phyloP scores from a whole-genome alignment of 2,113 vertebrate genomes.

The Tringa solitaria region DNA sequence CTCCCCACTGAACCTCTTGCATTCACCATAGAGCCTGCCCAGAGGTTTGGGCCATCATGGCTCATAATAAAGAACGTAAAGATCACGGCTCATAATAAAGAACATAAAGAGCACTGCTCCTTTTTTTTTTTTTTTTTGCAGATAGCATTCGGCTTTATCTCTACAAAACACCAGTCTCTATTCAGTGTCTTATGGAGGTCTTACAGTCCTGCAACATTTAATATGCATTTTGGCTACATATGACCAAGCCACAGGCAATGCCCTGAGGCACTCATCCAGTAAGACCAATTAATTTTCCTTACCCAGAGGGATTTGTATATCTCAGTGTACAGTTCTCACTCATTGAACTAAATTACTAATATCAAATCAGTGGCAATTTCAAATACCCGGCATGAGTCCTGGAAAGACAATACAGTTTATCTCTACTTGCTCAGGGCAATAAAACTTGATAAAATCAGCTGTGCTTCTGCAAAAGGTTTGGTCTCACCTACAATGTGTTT shows the following conservation, averaged over 20 bases:
- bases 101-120: background rate
- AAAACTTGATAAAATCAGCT: background rate
- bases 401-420: background rate
- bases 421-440: background rate
- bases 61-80: background rate
- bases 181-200: slow-evolving; percentile 1
- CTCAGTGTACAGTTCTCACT: background rate
- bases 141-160: background rate
- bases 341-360: background rate
- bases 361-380: background rate
- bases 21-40: background rate
- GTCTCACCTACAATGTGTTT: background rate
- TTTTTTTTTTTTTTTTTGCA: background rate
- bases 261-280: background rate
- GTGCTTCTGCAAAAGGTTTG: background rate
- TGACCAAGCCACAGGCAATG: background rate
- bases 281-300: slow-evolving; percentile 5
- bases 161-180: background rate
- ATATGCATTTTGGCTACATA: slow-evolving; percentile 10
- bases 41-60: background rate
- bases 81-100: background rate
- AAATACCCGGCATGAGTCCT: background rate
- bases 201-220: background rate
- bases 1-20: background rate
- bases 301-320: background rate